Conservation (phyloP, 2,113 vertebrate genomes). For the Mastomys natalensis region DNA sequence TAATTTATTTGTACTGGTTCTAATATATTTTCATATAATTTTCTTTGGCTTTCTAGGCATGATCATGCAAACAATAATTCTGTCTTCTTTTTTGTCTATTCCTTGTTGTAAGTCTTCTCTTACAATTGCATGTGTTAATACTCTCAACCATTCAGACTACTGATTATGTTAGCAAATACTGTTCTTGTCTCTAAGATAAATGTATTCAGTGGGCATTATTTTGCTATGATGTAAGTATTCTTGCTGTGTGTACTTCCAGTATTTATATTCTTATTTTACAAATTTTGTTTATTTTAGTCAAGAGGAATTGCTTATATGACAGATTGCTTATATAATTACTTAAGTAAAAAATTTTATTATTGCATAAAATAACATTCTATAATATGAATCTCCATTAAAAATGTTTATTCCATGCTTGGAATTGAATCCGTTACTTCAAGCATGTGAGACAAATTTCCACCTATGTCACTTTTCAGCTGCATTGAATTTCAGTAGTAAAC, state of each 20-base stretch:
- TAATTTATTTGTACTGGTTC: not conserved
- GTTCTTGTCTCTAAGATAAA: not conserved
- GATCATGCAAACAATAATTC: not conserved
- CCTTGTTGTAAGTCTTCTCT: not conserved
- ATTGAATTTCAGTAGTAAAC: conserved; percentile 36
- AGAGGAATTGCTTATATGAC: not conserved
- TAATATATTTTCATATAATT: not conserved
- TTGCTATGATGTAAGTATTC: not conserved
- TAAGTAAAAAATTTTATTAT: not conserved
- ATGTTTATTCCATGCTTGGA: not conserved
- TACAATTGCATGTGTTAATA: not conserved
- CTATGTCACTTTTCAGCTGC: not conserved
- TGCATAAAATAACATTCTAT: not conserved
- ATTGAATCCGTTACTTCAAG: not conserved
- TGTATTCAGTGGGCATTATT: not conserved
- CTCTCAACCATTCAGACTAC: not conserved
- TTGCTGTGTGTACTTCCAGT: not conserved
- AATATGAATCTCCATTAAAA: not conserved
- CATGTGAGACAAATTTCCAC: not conserved
- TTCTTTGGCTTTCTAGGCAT: not conserved
- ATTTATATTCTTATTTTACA: not conserved
- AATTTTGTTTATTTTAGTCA: not conserved
- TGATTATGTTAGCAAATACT: not conserved
- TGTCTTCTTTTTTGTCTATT: not conserved
- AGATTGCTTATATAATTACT: not conserved